Evolutionary conservation across 2,888 invertebrate species (phyloP), one percentile per base, ranked within the genome.

Genomic region (Melieria crassipennis): DNA sequence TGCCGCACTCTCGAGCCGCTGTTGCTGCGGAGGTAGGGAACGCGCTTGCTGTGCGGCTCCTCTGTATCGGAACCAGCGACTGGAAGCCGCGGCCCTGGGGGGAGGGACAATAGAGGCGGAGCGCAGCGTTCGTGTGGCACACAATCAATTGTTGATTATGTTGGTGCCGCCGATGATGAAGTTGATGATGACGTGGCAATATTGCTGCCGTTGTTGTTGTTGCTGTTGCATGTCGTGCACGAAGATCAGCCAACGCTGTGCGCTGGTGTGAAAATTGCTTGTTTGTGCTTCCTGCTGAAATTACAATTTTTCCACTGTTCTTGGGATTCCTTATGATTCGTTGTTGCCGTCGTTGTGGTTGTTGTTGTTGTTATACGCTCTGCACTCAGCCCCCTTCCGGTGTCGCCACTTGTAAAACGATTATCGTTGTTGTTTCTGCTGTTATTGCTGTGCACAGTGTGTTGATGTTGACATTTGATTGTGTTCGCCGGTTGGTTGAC

Each of bases 191-290:
- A 13, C 7, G 16, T 9, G 13, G 4, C 3, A 43, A 30, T 48
- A 58, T 13, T 50, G 58, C 46, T 48, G 43, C 13, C 58, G 45
- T 16, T 16, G 30, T 69, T 50, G 30, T 43, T 67, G 66, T 47
- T 50, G 9, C 7, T 55, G 45, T 46, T 50, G 30, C 43, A 45
- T 43, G 5, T 7, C 13, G 7, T 13, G 5, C 16, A 5, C 5
- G 58, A 10, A 43, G 11, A 11, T 42, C 5, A n/a, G 11, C 10
- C 10, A 16, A 7, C 16, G 57, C 56, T 46, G 1, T 13, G 43
- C 1, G 60, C 74, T 74, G 76, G 80, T 75, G 81, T 78, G 78
- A 79, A 79, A 79, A 78, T 71, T 78, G 78, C 76, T 74, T 70
- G 52, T 72, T 66, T 60, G 48, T 63, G 13, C 62, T 65, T 69